phyloP scores from a whole-genome alignment of 2,888 invertebrate species.

The Epinotia brunnichana region DNA sequence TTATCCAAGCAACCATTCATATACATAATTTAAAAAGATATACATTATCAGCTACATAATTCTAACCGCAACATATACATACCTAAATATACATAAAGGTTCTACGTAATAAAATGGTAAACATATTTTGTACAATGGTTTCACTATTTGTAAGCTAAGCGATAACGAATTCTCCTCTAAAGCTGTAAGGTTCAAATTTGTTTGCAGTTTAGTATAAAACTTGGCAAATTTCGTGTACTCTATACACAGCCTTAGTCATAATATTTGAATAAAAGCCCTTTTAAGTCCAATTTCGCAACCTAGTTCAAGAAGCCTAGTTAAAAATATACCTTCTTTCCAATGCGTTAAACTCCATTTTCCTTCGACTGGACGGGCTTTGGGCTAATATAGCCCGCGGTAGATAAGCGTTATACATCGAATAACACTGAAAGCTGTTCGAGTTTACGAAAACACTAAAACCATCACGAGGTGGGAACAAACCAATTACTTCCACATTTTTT shows the following conservation, averaged over 20 bases:
- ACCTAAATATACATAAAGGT: slow-evolving; percentile 58
- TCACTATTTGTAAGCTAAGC: slow-evolving; percentile 50
- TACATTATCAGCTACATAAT: slow-evolving; percentile 46
- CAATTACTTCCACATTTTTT: background rate
- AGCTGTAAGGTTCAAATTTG: slow-evolving; percentile 11
- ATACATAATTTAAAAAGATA: slow-evolving; percentile 46
- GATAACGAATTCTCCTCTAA: slow-evolving; percentile 14
- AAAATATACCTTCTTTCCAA: slow-evolving; percentile 27
- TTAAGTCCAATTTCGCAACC: slow-evolving; percentile 31
- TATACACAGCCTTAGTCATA: slow-evolving; percentile 40
- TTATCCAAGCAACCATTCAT: slow-evolving; percentile 21
- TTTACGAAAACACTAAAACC: slow-evolving; percentile 18
- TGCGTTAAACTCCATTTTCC: slow-evolving; percentile 47
- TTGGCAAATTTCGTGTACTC: slow-evolving; percentile 10
- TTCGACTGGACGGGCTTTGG: slow-evolving; percentile 69
- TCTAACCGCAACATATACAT: slow-evolving; percentile 49
- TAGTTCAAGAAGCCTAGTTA: slow-evolving; percentile 29
- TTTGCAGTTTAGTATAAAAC: slow-evolving; percentile 9
- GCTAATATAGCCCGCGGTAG: slow-evolving; percentile 59
- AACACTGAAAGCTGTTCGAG: slow-evolving; percentile 65
- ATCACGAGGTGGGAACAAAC: background rate
- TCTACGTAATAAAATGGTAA: slow-evolving; percentile 58
- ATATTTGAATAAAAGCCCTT: slow-evolving; percentile 11
- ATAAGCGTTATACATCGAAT: slow-evolving; percentile 57
- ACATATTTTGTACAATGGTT: slow-evolving; percentile 67